phyloP scores from a whole-genome alignment of 2,113 vertebrate species.

The Tetrax tetrax region DNA sequence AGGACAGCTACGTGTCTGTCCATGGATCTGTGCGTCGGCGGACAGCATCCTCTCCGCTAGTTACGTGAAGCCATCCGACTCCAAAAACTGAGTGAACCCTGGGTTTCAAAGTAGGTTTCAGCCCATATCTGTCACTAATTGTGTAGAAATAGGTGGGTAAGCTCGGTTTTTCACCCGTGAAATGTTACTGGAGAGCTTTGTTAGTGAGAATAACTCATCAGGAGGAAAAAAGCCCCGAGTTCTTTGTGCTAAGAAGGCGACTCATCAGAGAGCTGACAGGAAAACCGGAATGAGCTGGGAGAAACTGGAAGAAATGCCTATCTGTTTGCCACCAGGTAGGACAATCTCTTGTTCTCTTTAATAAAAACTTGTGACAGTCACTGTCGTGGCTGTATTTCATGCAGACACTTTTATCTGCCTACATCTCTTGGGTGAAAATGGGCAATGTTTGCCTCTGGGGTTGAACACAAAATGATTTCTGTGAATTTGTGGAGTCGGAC shows the following conservation, averaged over 20 bases:
- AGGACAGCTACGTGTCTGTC: rapidly evolving
- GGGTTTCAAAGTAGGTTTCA: not conserved
- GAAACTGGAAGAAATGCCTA: not conserved
- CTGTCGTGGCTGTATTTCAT: not conserved
- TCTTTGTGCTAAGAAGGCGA: not conserved
- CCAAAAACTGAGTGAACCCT: not conserved
- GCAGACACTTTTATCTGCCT: not conserved
- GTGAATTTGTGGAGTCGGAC: not conserved
- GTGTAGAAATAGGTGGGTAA: not conserved
- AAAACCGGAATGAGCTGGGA: not conserved
- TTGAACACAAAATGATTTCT: not conserved
- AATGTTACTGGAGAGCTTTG: not conserved
- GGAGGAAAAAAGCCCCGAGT: not conserved
- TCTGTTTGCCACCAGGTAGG: not conserved
- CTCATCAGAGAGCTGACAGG: not conserved
- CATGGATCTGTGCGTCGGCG: not conserved
- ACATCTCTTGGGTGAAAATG: not conserved
- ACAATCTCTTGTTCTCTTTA: not conserved
- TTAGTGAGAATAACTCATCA: not conserved
- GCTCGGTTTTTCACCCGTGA: not conserved
- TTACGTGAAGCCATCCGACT: rapidly evolving
- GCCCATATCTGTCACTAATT: not conserved
- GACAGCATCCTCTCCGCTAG: not conserved
- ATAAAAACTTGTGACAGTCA: not conserved
- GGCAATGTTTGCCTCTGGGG: not conserved